Evolutionary conservation across 2,113 vertebrate genomes (phyloP), one percentile per base, ranked within the genome.

Genomic region (Burhinus oedicnemus): DNA sequence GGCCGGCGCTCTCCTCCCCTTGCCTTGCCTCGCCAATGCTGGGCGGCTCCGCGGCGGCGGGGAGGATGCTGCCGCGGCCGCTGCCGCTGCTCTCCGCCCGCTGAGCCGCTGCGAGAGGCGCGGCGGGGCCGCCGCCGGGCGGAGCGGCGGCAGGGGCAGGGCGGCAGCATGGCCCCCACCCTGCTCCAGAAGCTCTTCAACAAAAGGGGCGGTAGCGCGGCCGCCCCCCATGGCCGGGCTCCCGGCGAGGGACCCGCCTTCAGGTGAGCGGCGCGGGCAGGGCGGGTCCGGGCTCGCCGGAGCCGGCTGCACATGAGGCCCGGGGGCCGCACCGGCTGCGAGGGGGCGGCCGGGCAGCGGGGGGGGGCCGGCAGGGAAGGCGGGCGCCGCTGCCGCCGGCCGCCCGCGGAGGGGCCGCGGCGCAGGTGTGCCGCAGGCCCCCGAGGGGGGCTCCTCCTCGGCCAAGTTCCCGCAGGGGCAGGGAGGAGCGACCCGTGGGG

Each of bases 121-220:
- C 40, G n/a, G 81, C 18, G 58, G 38, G 38, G 52, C 77, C 40
- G 62, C 47, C 51, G 68, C 49, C 47, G 16, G 44, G 51, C 21
- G 14, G 86, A 45, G 45, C 30, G 49, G 75, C 40, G 42, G 57
- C 49, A 29, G 58, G 36, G 34, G 65, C 34, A 17, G 52, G 86
- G 79, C 74, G 45, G 83, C 97, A 86, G 77, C 95, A 98, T 98
- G 98, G 98, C 98, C 91, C 98, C 98, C 44, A 98, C 98, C 32
- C 97, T 98, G 93, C 97, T 98, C 38, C 98, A 98, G 96, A 98
- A 97, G 98, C 98, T 98, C 36, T 98, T 98, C 92, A 97, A 96
- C 97, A 98, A 98, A 96, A 98, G 97, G 95, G 97, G 97, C 75
- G 27, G 87, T 30, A 42, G 90, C 79, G 83, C 91, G 40, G 68